A percentile compares a stretch with the other conserved stretches of the same genome.
Conservation (phyloP, 2,888 invertebrate genomes). For the Tridacna gigas region DNA sequence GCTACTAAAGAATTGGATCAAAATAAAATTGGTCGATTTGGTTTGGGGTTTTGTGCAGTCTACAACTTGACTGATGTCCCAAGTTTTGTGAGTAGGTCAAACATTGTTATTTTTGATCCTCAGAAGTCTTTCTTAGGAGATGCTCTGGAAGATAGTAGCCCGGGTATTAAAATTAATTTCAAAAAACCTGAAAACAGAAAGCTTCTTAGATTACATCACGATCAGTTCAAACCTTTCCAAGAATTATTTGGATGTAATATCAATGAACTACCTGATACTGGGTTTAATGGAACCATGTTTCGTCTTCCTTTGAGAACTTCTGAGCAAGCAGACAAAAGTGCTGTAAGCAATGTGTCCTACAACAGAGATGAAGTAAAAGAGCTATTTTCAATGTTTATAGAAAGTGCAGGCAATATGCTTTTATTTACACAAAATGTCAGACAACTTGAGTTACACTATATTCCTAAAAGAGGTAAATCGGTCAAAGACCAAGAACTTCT, state of each 20-base stretch:
- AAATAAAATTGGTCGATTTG: constrained; percentile 82
- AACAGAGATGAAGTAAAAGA: constrained; percentile 69
- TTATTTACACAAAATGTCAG: constrained; percentile 82
- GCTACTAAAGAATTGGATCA: constrained; percentile 78
- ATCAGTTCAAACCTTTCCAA: constrained; percentile 77
- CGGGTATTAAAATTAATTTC: constrained; percentile 43
- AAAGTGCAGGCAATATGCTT: constrained; percentile 76
- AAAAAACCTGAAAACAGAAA: constrained; percentile 11
- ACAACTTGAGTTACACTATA: constrained; percentile 74
- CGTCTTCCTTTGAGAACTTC: constrained; percentile 80
- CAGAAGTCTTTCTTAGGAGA: constrained; percentile 76
- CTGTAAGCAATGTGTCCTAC: constrained; percentile 73
- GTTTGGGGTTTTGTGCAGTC: constrained; percentile 82
- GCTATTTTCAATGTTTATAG: constrained; percentile 74
- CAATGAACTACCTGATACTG: background rate
- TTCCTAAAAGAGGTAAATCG: constrained; percentile 34
- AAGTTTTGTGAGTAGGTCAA: constrained; percentile 79
- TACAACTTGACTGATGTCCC: constrained; percentile 83
- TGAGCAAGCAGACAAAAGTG: constrained; percentile 75
- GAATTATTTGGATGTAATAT: constrained; percentile 72
- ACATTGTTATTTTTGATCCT: constrained; percentile 82
- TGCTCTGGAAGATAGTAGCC: constrained; percentile 25
- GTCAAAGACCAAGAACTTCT: background rate
- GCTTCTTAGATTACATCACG: constrained; percentile 57
- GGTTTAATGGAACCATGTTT: constrained; percentile 79